Percentiles rank a stretch among this genome's conserved stretches.
These are phyloP conservation scores for Kryptopterus vitreolus DNA, from an alignment of 2,797 vertebrate species.

Conservation along the genomic window DNA sequence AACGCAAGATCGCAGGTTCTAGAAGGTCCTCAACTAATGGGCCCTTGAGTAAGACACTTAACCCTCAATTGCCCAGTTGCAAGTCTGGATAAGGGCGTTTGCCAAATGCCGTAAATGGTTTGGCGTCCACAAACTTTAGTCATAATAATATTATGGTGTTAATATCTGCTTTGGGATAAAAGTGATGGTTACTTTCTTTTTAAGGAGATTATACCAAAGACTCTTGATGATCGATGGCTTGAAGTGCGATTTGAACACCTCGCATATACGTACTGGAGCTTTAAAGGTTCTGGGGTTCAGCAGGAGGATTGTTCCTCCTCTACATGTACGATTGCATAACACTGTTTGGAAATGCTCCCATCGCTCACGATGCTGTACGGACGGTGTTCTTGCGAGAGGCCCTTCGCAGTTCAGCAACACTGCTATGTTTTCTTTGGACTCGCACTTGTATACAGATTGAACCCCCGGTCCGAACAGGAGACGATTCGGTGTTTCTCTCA, in stretches of 20 bases:
- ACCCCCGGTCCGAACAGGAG: not conserved
- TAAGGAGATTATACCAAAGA: not conserved
- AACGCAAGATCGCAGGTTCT: no score
- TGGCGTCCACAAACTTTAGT: no score
- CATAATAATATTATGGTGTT: no score
- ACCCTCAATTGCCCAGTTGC: no score
- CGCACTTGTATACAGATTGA: not conserved
- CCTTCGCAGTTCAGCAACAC: conserved; percentile 49
- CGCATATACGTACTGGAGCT: not conserved
- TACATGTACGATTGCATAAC: conserved; percentile 44
- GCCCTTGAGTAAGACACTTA: no score
- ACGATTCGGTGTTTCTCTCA: not conserved
- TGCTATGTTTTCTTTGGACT: conserved; percentile 26
- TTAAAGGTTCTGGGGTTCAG: conserved; percentile 8
- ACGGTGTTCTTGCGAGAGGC: conserved; percentile 33
- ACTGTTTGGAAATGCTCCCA: conserved; percentile 32
- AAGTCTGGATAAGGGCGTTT: no score
- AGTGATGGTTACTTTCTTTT: no score
- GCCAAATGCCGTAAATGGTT: no score
- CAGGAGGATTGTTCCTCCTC: conserved; percentile 34
- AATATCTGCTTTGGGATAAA: no score
- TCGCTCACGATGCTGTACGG: conserved; percentile 40
- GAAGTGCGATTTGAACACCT: not conserved
- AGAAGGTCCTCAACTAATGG: no score
- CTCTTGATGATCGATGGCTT: not conserved